Evolutionary conservation across 2,113 vertebrate species (phyloP).

Genomic region (Isurus oxyrinchus): DNA sequence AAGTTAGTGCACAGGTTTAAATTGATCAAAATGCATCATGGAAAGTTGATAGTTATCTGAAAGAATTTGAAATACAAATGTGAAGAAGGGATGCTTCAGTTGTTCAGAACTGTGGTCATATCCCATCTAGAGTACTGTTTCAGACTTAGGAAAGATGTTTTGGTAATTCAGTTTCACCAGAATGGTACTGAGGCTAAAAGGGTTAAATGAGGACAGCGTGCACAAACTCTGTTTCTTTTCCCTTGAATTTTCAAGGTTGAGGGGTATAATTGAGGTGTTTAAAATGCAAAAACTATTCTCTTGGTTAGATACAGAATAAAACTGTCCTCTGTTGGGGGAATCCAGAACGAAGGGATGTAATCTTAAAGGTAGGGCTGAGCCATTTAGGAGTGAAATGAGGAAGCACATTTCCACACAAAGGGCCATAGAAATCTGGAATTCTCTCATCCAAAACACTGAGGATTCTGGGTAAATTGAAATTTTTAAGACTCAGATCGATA

Average conservation of each 20-base stretch:
- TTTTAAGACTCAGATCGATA: background rate
- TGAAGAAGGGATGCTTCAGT: background rate
- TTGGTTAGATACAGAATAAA: background rate
- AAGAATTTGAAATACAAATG: background rate
- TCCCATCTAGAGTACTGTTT: background rate
- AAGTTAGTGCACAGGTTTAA: background rate
- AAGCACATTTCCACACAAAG: background rate
- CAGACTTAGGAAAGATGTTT: background rate
- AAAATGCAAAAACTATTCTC: background rate
- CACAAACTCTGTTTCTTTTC: background rate
- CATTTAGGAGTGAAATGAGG: background rate
- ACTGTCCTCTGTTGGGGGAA: too few species aligned
- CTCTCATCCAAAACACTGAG: background rate
- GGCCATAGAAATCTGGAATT: background rate
- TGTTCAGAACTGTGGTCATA: background rate
- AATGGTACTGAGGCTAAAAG: background rate
- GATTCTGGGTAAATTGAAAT: background rate
- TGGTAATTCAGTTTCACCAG: background rate
- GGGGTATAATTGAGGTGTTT: background rate
- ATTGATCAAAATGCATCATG: background rate
- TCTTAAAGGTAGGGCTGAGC: background rate
- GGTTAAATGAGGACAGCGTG: background rate
- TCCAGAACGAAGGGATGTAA: too few species aligned
- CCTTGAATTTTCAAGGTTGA: background rate
- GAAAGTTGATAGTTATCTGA: background rate